Evolutionary conservation across 2,113 vertebrate species (phyloP).

Genomic region (Castor canadensis): DNA sequence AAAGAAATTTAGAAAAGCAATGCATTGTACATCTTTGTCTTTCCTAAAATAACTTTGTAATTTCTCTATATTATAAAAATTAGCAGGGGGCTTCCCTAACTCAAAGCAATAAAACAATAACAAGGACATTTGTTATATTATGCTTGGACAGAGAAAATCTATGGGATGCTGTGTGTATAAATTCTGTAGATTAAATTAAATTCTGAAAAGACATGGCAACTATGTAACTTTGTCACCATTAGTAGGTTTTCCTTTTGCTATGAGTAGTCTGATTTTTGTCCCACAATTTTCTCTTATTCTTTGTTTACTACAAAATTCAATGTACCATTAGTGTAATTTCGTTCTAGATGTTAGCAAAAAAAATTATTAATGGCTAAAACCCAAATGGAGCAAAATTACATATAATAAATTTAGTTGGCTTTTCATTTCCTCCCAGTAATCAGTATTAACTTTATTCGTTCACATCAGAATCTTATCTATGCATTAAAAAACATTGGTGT

Average conservation of each 20-base stretch:
- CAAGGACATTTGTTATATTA: not conserved
- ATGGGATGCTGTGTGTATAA: not conserved
- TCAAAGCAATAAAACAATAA: not conserved
- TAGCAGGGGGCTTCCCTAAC: not conserved
- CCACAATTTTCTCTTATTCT: not conserved
- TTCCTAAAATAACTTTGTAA: not conserved
- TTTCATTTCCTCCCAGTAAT: not conserved
- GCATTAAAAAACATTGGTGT: not conserved
- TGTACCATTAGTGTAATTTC: not conserved
- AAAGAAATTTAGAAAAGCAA: not conserved
- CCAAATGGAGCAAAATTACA: not conserved
- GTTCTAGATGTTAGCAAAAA: not conserved
- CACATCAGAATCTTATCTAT: not conserved
- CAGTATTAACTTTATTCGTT: not conserved
- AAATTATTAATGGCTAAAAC: not conserved
- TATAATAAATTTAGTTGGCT: not conserved
- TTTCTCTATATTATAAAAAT: not conserved
- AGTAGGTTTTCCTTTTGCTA: not conserved
- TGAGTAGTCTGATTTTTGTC: not conserved
- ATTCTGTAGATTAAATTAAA: not conserved
- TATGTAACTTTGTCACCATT: not conserved
- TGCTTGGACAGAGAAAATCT: not conserved
- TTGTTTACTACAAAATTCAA: not conserved
- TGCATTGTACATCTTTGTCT: not conserved
- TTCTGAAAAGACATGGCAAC: not conserved